A percentile compares a stretch with the other conserved stretches of the same genome.
Evolutionary conservation across 2,888 invertebrate genomes (phyloP).

Genomic region (Hedychridium roseum): DNA sequence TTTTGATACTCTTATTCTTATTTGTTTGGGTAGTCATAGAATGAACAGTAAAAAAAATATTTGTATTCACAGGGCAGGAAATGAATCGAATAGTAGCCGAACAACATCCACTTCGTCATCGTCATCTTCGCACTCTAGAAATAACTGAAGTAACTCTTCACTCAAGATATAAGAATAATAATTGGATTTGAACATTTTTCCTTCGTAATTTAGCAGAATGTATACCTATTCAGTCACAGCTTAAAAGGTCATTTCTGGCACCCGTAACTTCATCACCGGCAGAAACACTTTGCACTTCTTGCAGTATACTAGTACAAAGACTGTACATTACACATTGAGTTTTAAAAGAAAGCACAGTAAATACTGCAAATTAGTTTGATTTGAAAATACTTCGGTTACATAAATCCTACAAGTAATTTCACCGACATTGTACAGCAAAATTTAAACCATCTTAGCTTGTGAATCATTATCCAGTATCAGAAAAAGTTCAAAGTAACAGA

Average conservation of each 20-base stretch:
- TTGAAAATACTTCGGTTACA: background rate
- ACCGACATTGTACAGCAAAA: no score
- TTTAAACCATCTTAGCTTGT: no score
- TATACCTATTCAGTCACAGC: constrained; percentile 38
- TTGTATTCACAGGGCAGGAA: constrained; percentile 48
- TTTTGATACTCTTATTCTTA: constrained; percentile 1
- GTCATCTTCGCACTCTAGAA: constrained; percentile 40
- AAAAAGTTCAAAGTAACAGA: no score
- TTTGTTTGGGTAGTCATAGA: background rate
- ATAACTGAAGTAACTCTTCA: constrained; percentile 46
- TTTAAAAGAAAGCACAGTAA: constrained; percentile 1
- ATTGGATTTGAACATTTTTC: constrained; percentile 40
- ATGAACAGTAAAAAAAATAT: background rate
- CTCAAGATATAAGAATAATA: constrained; percentile 50
- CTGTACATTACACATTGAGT: background rate
- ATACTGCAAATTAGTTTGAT: constrained; percentile 1
- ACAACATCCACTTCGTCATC: constrained; percentile 43
- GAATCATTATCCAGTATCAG: no score
- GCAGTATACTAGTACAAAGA: background rate
- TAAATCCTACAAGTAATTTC: no score
- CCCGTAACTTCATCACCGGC: constrained; percentile 19
- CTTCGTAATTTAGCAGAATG: constrained; percentile 42
- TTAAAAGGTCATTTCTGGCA: constrained; percentile 26
- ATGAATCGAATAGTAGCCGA: constrained; percentile 50
- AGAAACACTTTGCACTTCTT: background rate